A percentile compares a stretch with the other conserved stretches of the same genome.
phyloP scores from a whole-genome alignment of 92 coral and sea anemone genomes.

The Zoanthus solanderi region DNA sequence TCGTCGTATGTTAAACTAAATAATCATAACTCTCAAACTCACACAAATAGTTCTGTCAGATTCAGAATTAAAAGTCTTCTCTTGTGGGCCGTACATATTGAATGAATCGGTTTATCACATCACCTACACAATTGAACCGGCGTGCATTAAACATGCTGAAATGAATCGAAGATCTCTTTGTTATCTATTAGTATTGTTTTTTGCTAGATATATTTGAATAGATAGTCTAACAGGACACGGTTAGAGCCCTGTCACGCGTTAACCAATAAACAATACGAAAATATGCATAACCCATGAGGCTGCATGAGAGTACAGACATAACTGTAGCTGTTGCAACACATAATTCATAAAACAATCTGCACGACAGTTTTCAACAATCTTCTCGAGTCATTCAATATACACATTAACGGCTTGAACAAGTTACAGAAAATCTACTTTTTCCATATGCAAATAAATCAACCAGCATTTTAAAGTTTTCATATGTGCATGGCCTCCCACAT shows the following conservation, averaged over 20 bases:
- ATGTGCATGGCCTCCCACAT: neutral
- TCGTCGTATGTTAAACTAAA: neutral
- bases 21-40: neutral
- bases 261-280: constrained; percentile 23
- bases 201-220: constrained; percentile 7
- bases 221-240: neutral
- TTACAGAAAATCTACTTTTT: neutral
- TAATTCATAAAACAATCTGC: neutral
- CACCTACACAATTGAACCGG: constrained; percentile 29
- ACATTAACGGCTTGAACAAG: neutral
- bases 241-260: constrained; percentile 18
- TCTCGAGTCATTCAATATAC: too few species aligned
- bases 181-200: constrained; percentile 24
- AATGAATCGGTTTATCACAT: constrained; percentile 14
- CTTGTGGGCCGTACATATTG: neutral
- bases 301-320: neutral
- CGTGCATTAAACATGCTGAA: constrained; percentile 19
- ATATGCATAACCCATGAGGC: neutral
- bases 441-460: neutral
- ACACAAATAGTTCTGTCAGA: neutral
- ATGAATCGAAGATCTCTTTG: constrained; percentile 6
- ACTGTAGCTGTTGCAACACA: too few species aligned
- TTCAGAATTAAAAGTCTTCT: neutral
- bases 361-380: too few species aligned
- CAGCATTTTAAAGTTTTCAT: neutral